phyloP scores from a whole-genome alignment of 2,888 invertebrate species.

The Apamea anceps region DNA sequence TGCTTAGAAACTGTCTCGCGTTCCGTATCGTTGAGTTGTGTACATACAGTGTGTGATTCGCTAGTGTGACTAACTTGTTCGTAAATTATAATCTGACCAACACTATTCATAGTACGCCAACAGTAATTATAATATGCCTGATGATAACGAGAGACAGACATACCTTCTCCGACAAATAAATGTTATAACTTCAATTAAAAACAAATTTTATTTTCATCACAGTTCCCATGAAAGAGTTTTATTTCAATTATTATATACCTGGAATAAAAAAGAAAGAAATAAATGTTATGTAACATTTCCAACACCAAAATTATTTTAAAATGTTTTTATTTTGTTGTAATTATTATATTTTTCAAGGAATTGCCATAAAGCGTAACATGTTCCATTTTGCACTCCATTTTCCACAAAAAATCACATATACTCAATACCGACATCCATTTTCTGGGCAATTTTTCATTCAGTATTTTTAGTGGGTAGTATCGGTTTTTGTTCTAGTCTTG shows the following conservation, averaged over 20 bases:
- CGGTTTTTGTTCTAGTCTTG: conserved; percentile 49
- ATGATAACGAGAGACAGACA: too few species aligned
- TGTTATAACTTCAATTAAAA: not conserved
- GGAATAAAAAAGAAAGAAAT: not conserved
- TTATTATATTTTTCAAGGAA: not conserved
- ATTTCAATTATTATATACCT: not conserved
- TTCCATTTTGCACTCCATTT: not conserved
- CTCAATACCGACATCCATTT: not conserved
- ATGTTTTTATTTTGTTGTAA: not conserved
- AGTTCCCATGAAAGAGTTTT: too few species aligned
- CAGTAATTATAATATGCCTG: too few species aligned
- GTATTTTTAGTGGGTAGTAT: conserved; percentile 17
- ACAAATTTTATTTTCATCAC: not conserved
- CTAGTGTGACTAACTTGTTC: too few species aligned
- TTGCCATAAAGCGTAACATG: too few species aligned
- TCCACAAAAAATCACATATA: not conserved
- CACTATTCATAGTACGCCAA: too few species aligned
- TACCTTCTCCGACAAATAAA: too few species aligned
- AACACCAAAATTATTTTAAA: not conserved
- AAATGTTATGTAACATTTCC: not conserved
- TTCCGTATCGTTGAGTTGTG: too few species aligned
- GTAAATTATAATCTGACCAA: too few species aligned
- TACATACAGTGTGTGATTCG: too few species aligned
- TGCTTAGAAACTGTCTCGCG: too few species aligned
- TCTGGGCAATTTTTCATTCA: conserved; percentile 10